Conservation (phyloP, 2,888 invertebrate species). For the Archips xylosteana region DNA sequence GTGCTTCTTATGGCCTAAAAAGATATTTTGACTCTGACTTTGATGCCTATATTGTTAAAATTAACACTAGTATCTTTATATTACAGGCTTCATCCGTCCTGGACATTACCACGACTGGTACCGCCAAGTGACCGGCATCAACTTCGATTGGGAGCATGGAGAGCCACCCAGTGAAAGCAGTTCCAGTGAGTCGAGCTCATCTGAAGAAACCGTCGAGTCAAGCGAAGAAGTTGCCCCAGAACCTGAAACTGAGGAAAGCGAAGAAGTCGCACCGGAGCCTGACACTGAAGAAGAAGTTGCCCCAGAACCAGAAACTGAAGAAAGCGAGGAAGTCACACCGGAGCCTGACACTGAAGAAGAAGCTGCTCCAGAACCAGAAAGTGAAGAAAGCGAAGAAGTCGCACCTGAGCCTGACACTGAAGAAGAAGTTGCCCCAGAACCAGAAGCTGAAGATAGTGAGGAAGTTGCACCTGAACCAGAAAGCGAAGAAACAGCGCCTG, state of each 20-base stretch:
- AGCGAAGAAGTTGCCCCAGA: slow-evolving; percentile 22
- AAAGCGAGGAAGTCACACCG: not conserved
- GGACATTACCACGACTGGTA: slow-evolving; percentile 67
- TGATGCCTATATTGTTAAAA: no score
- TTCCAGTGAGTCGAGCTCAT: not conserved
- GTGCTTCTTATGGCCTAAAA: no score
- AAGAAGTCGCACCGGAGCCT: not conserved
- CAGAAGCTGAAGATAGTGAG: not conserved
- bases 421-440: not conserved
- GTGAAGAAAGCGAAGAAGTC: not conserved
- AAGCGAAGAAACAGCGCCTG: not conserved
- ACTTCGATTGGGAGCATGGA: slow-evolving; percentile 58
- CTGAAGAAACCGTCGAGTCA: not conserved
- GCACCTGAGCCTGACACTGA: not conserved
- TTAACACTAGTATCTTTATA: slow-evolving; percentile 1
- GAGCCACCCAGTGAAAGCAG: slow-evolving; percentile 11
- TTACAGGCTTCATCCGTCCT: slow-evolving; percentile 64
- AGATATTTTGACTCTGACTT: no score
- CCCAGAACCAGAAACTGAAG: not conserved
- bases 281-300: not conserved
- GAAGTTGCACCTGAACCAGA: not conserved
- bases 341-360: not conserved
- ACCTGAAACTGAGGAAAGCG: not conserved
- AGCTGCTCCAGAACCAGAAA: not conserved
- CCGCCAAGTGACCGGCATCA: slow-evolving; percentile 54